These are phyloP conservation scores for Lobophora halterata DNA, from an alignment of 2,888 invertebrate species.

Conservation along the genomic window DNA sequence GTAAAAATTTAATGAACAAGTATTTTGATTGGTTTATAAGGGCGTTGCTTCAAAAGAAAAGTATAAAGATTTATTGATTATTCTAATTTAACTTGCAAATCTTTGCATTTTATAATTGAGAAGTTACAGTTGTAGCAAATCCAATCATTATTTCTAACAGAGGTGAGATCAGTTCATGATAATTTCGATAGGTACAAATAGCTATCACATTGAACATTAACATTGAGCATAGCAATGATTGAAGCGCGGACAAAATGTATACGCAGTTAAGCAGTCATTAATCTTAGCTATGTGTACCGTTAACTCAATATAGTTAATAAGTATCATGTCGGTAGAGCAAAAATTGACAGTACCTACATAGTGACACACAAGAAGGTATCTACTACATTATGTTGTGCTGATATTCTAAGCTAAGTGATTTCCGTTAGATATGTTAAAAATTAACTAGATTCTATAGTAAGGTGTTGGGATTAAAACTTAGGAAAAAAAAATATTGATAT, in stretches of 20 bases:
- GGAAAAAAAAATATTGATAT: too few species aligned
- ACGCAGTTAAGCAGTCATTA: constrained; percentile 57
- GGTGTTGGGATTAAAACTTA: too few species aligned
- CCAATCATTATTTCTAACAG: constrained; percentile 14
- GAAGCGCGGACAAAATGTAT: constrained; percentile 38
- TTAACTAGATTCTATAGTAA: too few species aligned
- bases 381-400: not conserved
- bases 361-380: not conserved
- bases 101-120: too few species aligned
- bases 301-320: constrained; percentile 48
- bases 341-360: constrained; percentile 23
- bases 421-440: too few species aligned
- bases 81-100: too few species aligned
- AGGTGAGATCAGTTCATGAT: too few species aligned
- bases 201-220: constrained; percentile 36
- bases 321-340: constrained; percentile 36
- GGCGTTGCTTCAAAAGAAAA: too few species aligned
- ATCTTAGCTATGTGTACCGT: constrained; percentile 56
- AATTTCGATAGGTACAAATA: constrained; percentile 39
- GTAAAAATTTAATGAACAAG: constrained; percentile 1
- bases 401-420: too few species aligned
- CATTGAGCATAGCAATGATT: constrained; percentile 40
- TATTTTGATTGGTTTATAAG: too few species aligned
- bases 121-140: not conserved
- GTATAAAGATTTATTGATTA: too few species aligned